Evolutionary conservation across 2,888 invertebrate genomes (phyloP).

Genomic region (Hesperia comma): DNA sequence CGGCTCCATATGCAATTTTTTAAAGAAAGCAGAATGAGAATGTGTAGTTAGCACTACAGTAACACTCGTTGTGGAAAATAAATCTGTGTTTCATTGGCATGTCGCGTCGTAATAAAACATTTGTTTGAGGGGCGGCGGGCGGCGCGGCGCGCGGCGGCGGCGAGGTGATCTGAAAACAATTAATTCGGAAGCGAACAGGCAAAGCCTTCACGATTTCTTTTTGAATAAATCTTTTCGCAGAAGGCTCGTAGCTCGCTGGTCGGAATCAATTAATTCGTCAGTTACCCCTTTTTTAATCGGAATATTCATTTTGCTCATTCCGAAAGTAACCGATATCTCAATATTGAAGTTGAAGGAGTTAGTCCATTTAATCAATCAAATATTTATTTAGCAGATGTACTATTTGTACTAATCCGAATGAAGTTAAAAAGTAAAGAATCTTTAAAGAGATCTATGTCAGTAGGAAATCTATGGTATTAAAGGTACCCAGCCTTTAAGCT

Average conservation of each 20-base stretch:
- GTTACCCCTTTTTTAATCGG: constrained; percentile 8
- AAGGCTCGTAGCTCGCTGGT: constrained; percentile 8
- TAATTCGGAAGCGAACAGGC: constrained; percentile 9
- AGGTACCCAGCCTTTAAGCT: too few species aligned
- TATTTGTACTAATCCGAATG: too few species aligned
- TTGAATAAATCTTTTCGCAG: constrained; percentile 10
- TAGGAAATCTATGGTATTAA: too few species aligned
- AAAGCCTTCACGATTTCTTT: constrained; percentile 15
- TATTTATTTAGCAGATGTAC: too few species aligned
- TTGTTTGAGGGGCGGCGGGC: constrained; percentile 3
- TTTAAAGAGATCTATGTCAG: too few species aligned
- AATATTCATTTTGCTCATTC: neutral
- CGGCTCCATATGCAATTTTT: too few species aligned
- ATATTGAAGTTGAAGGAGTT: neutral
- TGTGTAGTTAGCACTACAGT: neutral
- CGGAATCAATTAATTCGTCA: constrained; percentile 17
- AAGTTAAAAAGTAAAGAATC: too few species aligned
- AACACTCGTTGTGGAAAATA: constrained; percentile 8
- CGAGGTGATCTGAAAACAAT: constrained; percentile 17
- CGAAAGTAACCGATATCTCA: constrained; percentile 3
- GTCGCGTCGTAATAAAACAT: constrained; percentile 9
- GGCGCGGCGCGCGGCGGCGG: neutral
- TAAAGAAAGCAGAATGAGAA: neutral
- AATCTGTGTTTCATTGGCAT: constrained; percentile 4
- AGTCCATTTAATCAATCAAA: too few species aligned